A percentile compares a stretch with the other conserved stretches of the same genome.
Conservation (phyloP, 2,888 invertebrate species). For the Acanthosepion lycidas region DNA sequence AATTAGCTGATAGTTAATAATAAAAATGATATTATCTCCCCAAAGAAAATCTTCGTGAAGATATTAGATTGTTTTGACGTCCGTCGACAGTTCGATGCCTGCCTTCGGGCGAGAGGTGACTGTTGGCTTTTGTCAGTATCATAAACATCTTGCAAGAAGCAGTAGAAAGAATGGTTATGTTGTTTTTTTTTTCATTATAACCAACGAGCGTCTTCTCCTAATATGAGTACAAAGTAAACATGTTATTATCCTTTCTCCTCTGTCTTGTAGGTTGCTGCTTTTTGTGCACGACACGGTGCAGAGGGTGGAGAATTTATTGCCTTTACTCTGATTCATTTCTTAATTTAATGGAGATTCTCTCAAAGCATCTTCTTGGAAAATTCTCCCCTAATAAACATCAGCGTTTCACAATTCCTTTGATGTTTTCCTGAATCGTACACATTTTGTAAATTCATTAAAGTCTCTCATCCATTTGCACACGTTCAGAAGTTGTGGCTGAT, state of each 20-base stretch:
- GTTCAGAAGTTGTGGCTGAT: too few species aligned
- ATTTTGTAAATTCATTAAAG: too few species aligned
- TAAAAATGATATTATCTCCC: background rate
- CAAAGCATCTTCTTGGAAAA: too few species aligned
- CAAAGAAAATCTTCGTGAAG: background rate
- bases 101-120: background rate
- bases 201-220: background rate
- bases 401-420: too few species aligned
- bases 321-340: too few species aligned
- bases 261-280: too few species aligned
- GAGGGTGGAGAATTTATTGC: too few species aligned
- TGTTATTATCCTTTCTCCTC: background rate
- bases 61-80: conserved; percentile 33
- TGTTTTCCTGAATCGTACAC: too few species aligned
- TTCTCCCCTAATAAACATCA: too few species aligned
- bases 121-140: background rate
- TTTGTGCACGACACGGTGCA: too few species aligned
- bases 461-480: too few species aligned
- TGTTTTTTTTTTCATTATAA: background rate
- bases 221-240: background rate
- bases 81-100: background rate
- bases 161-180: background rate
- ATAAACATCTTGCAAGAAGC: background rate
- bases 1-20: background rate
- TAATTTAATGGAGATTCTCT: too few species aligned